phyloP scores from a whole-genome alignment of 2,113 vertebrate genomes.

The Strix uralensis region DNA sequence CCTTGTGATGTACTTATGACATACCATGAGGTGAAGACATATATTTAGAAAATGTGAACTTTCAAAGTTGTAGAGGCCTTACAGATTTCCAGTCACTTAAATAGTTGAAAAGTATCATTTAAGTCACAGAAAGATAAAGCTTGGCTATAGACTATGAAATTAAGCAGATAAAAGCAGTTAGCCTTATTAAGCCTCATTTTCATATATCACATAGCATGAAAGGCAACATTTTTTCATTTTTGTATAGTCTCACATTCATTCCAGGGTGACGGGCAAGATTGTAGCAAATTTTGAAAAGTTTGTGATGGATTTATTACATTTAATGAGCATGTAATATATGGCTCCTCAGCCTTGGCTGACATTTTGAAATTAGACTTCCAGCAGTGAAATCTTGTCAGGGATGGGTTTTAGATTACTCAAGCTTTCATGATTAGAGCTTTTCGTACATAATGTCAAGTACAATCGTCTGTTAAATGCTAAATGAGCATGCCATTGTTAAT shows the following conservation, averaged over 20 bases:
- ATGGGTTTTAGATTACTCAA: constrained; percentile 61
- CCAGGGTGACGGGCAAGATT: background rate
- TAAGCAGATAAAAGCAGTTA: constrained; percentile 24
- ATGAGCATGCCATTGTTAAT: constrained; percentile 20
- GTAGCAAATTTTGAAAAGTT: background rate
- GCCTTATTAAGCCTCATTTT: constrained; percentile 26
- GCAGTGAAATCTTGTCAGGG: constrained; percentile 66
- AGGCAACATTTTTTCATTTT: background rate
- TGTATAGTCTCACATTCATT: background rate
- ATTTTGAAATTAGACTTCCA: constrained; percentile 71
- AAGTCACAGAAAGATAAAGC: constrained; percentile 1
- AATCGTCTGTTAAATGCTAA: constrained; percentile 59
- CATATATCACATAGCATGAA: background rate
- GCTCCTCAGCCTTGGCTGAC: constrained; percentile 45
- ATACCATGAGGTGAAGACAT: background rate
- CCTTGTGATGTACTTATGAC: background rate
- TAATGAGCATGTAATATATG: constrained; percentile 36
- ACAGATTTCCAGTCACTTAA: background rate
- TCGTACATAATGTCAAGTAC: constrained; percentile 53
- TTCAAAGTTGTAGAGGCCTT: background rate
- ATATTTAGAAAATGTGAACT: background rate
- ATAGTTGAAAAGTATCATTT: background rate
- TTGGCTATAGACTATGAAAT: background rate
- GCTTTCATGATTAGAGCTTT: constrained; percentile 62
- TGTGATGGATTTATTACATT: constrained; percentile 30